Base-by-base conservation (phyloP, 1,140 invertebrate species). In the Parasteatoda tepidariorum region DNA sequence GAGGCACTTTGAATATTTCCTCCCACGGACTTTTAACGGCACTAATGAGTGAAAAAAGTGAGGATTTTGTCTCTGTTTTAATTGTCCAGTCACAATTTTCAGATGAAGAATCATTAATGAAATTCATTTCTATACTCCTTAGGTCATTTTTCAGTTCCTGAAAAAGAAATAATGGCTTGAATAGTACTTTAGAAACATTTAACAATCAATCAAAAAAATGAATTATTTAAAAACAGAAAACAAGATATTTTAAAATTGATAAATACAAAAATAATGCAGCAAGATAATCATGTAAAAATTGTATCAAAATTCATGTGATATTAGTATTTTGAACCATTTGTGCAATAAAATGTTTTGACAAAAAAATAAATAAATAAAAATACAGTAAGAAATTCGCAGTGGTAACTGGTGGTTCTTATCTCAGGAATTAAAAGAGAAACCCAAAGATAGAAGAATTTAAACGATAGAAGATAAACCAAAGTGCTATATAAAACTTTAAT, bases 11-110 rank as follows among this genome's bases (percentile, higher is more conserved):
- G 33, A 78, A 78, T 54, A 78, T 66, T 66, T 54, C 74, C 31
- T 78, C 74, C 74, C 74, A 78, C 31, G 74, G 74, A 22, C 18
- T 55, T 66, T 78, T 78, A 22, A 78, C 61, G 33, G 62, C 74
- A 24, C 24, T 54, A 22, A 78, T 33, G 15, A 78, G 66, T 3
- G 74, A 78, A 66, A 78, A 78, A 7, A 78, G 22, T 6, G 74
- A 33, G 31, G 74, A 78, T 66, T 78, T 78, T 3, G 74, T 66
- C 15, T 78, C 61, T 41, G 54, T 66, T 78, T 66, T 48, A 54
- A 78, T 31, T 22, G 38, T 78, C 74, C 74, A 78, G 24, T 64
- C 38, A 66, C 34, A 24, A 13, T 61, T 38, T 61, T 59, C 54
- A 26, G 33, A n/a, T 2, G 74, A 78, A 2, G 74, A 33, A 54